Evolutionary conservation across 2,888 invertebrate genomes (phyloP).

Genomic region (Candidula unifasciata): DNA sequence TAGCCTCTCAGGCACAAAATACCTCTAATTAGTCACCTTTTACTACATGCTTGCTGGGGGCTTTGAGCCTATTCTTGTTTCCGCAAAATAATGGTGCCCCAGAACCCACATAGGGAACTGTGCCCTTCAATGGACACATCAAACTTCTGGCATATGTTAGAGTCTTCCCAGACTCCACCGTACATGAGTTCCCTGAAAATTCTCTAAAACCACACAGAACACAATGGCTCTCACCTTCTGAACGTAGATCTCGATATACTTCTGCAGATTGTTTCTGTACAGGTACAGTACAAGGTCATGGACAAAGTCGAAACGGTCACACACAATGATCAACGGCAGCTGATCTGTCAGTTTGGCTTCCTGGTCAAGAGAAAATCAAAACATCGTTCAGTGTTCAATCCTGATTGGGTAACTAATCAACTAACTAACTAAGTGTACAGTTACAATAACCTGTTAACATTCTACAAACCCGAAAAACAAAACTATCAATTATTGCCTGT

Average conservation of each 20-base stretch:
- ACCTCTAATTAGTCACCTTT: no score
- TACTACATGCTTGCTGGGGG: no score
- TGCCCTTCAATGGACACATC: no score
- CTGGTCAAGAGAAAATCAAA: conserved; percentile 62
- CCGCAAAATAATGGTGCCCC: no score
- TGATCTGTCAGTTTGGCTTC: conserved; percentile 99
- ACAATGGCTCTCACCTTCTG: conserved; percentile 86
- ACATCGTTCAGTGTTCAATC: neutral
- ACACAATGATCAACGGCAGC: conserved; percentile 98
- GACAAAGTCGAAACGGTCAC: conserved; percentile 99
- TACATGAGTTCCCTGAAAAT: no score
- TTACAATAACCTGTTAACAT: neutral
- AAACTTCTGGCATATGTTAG: no score
- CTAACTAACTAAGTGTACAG: neutral
- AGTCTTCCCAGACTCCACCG: no score
- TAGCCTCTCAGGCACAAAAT: no score
- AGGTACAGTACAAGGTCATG: conserved; percentile 98
- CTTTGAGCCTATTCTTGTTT: no score
- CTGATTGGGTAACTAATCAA: neutral
- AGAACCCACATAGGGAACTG: no score
- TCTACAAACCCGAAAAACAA: neutral
- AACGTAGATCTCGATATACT: conserved; percentile 99
- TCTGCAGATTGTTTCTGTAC: conserved; percentile 98
- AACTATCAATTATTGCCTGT: no score
- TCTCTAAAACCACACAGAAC: no score